A percentile compares a stretch with the other conserved stretches of the same genome.
Evolutionary conservation across 2,113 vertebrate genomes (phyloP).

Genomic region (Eptesicus fuscus): DNA sequence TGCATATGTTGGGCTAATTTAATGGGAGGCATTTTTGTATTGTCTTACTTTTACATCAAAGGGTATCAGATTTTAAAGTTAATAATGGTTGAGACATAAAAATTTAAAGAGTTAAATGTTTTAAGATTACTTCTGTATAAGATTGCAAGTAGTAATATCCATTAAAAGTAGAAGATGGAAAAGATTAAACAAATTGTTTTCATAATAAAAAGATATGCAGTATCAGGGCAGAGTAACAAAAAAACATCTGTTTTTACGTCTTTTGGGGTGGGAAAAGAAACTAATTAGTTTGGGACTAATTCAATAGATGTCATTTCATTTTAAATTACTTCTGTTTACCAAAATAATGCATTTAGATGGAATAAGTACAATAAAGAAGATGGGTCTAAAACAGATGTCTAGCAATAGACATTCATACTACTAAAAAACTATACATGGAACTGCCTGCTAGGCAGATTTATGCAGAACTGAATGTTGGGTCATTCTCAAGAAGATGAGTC

Average conservation of each 20-base stretch:
- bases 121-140: constrained; percentile 32
- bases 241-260: constrained; percentile 62
- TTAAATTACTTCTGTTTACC: constrained; percentile 69
- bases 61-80: constrained; percentile 1
- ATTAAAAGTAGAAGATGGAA: constrained; percentile 45
- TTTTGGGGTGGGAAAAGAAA: constrained; percentile 39
- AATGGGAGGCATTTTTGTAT: neutral
- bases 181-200: constrained; percentile 47
- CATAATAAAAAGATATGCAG: constrained; percentile 47
- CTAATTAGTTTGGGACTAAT: constrained; percentile 55
- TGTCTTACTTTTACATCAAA: neutral
- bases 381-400: constrained; percentile 70
- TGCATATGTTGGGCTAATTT: neutral
- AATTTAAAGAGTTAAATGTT: neutral
- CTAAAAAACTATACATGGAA: constrained; percentile 61
- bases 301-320: constrained; percentile 70
- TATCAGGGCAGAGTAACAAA: constrained; percentile 30
- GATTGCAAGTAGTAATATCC: constrained; percentile 11
- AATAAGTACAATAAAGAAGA: constrained; percentile 67
- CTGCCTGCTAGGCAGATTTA: constrained; percentile 46
- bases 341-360: constrained; percentile 73
- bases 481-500: constrained; percentile 39
- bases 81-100: neutral
- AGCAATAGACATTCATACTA: constrained; percentile 55
- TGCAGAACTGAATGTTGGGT: constrained; percentile 40